Percentiles rank a stretch among this genome's conserved stretches.
These are phyloP conservation scores for Spodoptera exigua DNA, from an alignment of 2,888 invertebrate genomes.

Conservation along the genomic window DNA sequence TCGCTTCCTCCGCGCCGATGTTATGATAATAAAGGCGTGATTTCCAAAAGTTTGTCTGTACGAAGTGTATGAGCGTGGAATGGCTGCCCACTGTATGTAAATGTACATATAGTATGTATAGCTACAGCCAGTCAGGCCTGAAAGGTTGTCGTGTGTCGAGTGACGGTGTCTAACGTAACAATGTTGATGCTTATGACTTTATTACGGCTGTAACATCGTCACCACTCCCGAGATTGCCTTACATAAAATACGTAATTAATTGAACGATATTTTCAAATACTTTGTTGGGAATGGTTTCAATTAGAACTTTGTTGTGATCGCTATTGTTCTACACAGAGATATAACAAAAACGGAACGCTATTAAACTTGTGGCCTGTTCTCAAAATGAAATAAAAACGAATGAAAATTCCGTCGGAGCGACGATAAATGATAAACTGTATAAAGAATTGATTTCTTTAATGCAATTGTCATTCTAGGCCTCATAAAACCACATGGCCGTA, in stretches of 20 bases:
- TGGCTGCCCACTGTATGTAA: slow-evolving; percentile 48
- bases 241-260: slow-evolving; percentile 11
- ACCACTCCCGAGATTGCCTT: slow-evolving; percentile 17
- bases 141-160: slow-evolving; percentile 25
- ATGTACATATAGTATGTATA: no score
- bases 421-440: slow-evolving; percentile 13
- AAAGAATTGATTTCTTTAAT: slow-evolving; percentile 32
- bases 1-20: slow-evolving; percentile 65
- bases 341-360: no score
- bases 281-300: not conserved
- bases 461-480: slow-evolving; percentile 27
- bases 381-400: slow-evolving; percentile 9
- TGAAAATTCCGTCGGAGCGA: slow-evolving; percentile 7
- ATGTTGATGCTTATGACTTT: slow-evolving; percentile 49
- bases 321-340: no score
- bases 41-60: slow-evolving; percentile 62
- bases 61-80: slow-evolving; percentile 44
- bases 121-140: slow-evolving; percentile 13
- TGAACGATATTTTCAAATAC: slow-evolving; percentile 5
- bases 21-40: slow-evolving; percentile 65
- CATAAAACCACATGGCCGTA: slow-evolving; percentile 42
- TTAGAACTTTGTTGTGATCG: slow-evolving; percentile 9
- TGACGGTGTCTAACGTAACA: slow-evolving; percentile 39
- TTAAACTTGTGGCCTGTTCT: slow-evolving; percentile 3
- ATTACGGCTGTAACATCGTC: slow-evolving; percentile 28